A percentile compares a stretch with the other conserved stretches of the same genome.
Conservation (phyloP, 2,888 invertebrate species). For the Xestia ashworthii region DNA sequence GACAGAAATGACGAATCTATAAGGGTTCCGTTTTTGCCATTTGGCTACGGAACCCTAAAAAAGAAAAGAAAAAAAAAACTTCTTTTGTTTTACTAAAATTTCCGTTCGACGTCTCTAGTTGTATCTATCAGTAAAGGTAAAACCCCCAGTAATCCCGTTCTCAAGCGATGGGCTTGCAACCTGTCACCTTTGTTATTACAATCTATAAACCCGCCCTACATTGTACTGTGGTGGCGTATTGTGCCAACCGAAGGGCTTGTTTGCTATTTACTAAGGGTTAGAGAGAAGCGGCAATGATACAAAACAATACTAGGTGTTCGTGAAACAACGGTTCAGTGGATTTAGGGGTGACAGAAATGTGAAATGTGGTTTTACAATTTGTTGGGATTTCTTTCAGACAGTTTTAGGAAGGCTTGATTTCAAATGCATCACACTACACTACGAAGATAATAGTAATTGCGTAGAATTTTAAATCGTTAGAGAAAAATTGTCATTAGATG, state of each 20-base stretch:
- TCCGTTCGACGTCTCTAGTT: neutral
- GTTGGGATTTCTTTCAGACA: neutral
- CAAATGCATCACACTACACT: neutral
- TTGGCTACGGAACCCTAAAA: too few species aligned
- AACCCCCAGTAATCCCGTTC: slow-evolving; percentile 40
- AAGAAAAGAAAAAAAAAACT: too few species aligned
- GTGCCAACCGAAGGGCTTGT: slow-evolving; percentile 29
- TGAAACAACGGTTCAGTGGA: slow-evolving; percentile 20
- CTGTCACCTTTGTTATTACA: slow-evolving; percentile 64
- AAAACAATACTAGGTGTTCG: slow-evolving; percentile 23
- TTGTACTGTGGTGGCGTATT: slow-evolving; percentile 49
- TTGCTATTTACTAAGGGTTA: slow-evolving; percentile 20
- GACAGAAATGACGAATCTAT: too few species aligned
- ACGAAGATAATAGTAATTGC: neutral
- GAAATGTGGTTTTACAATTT: neutral
- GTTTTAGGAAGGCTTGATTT: neutral
- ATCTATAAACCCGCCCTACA: slow-evolving; percentile 56
- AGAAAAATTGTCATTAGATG: too few species aligned
- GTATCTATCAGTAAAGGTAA: slow-evolving; percentile 21
- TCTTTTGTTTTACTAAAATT: neutral
- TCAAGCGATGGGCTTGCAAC: slow-evolving; percentile 48
- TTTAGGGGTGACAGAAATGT: slow-evolving; percentile 7
- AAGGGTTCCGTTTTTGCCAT: too few species aligned
- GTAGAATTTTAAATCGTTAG: neutral
- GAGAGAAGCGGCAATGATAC: slow-evolving; percentile 10